Conservation (phyloP, 2,888 invertebrate genomes). For the Amiota communis region DNA sequence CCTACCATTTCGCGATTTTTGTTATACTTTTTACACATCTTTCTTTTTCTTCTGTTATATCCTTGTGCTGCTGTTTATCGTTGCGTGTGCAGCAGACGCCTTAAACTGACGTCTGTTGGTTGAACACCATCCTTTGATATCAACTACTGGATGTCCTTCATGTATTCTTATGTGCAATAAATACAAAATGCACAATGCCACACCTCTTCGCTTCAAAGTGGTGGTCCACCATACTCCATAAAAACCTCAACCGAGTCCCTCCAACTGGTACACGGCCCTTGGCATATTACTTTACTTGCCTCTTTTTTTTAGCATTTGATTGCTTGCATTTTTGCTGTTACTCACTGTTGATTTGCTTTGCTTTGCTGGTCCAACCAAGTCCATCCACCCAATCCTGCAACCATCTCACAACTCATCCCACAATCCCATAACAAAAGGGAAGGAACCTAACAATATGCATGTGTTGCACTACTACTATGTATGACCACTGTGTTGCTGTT, state of each 20-base stretch:
- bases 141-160: conserved; percentile 3
- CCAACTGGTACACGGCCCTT: too few species aligned
- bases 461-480: conserved; percentile 15
- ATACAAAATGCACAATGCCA: conserved; percentile 61
- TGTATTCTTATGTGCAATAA: conserved; percentile 50
- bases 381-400: conserved; percentile 60
- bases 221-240: conserved; percentile 32
- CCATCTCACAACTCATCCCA: not conserved
- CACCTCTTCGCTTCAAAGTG: conserved; percentile 39
- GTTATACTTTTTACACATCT: not conserved
- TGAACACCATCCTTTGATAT: too few species aligned
- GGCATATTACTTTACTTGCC: conserved; percentile 1
- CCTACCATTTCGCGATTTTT: conserved; percentile 62
- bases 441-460: conserved; percentile 60
- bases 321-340: conserved; percentile 18
- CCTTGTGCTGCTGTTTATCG: conserved; percentile 1
- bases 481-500: conserved; percentile 56
- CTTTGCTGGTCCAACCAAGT: conserved; percentile 29
- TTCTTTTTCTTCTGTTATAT: not conserved
- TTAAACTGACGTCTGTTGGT: too few species aligned
- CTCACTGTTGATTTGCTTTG: conserved; percentile 57
- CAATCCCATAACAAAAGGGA: conserved; percentile 27
- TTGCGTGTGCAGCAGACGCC: too few species aligned
- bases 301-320: conserved; percentile 3
- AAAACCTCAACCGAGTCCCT: too few species aligned